Evolutionary conservation across 2,888 invertebrate species (phyloP).

Genomic region (Sminthurinus aureus): DNA sequence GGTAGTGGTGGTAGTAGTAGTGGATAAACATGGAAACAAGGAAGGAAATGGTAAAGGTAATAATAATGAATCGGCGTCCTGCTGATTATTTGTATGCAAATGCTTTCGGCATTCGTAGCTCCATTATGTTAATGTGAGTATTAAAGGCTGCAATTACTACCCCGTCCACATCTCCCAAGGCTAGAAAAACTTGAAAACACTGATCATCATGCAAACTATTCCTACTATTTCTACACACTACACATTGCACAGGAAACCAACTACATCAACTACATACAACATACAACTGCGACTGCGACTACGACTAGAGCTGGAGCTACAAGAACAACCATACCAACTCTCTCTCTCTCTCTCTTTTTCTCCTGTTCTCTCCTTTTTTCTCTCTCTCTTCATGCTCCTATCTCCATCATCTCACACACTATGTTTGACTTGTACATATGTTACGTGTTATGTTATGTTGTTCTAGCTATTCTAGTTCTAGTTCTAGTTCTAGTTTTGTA

Average conservation of each 20-base stretch:
- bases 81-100: conserved; percentile 60
- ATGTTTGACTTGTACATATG: conserved; percentile 55
- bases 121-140: conserved; percentile 60
- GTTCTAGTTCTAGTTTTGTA: conserved; percentile 2
- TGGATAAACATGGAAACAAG: conserved; percentile 50
- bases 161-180: conserved; percentile 52
- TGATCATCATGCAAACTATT: conserved; percentile 54
- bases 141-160: conserved; percentile 59
- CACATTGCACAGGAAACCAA: conserved; percentile 52
- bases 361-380: conserved; percentile 41
- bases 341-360: too few species aligned
- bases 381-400: conserved; percentile 14
- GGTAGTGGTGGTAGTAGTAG: conserved; percentile 12
- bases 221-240: conserved; percentile 50
- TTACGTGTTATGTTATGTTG: conserved; percentile 25
- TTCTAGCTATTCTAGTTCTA: background rate
- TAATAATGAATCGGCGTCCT: conserved; percentile 60
- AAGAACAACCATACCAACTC: too few species aligned
- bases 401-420: conserved; percentile 32
- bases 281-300: too few species aligned
- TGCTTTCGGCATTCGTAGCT: conserved; percentile 58
- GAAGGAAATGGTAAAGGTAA: conserved; percentile 56
- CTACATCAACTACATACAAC: too few species aligned
- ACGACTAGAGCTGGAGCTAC: too few species aligned
- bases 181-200: conserved; percentile 55